Conservation (phyloP, 2,113 vertebrate genomes). For the Cygnus atratus region DNA sequence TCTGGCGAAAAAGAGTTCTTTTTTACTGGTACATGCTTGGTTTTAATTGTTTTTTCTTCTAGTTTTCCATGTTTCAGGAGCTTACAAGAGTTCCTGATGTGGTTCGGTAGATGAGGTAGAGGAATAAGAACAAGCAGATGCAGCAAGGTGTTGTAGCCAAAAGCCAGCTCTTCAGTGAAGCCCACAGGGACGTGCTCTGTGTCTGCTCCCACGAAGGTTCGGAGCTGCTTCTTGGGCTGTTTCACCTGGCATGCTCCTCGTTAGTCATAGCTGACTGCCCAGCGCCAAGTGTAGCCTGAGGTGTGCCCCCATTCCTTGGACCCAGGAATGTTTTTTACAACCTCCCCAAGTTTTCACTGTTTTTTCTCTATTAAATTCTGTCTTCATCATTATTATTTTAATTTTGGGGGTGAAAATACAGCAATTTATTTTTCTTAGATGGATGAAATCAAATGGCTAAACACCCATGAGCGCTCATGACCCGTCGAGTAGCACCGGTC, state of each 20-base stretch:
- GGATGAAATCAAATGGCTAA: neutral
- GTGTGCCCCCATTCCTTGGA: neutral
- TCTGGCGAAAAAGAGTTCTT: neutral
- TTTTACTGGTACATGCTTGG: neutral
- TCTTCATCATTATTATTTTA: neutral
- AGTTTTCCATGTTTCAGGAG: neutral
- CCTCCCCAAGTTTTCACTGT: neutral
- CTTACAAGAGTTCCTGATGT: neutral
- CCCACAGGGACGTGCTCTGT: neutral
- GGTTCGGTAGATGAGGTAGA: neutral
- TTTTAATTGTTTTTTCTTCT: conserved; percentile 26
- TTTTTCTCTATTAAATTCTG: neutral
- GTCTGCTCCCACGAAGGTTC: neutral
- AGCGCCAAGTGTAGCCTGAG: neutral
- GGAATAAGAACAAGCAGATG: neutral
- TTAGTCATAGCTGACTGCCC: neutral
- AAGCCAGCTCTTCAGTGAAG: neutral
- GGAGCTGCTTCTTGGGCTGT: neutral
- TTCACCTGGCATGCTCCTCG: neutral
- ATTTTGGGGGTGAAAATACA: neutral
- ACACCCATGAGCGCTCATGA: fast-evolving
- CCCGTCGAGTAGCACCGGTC: neutral
- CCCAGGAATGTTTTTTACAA: neutral
- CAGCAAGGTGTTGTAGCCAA: neutral
- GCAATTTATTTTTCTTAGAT: neutral